Evolutionary conservation across 2,888 invertebrate species (phyloP).

Genomic region (Ashinkailepas kermadecensis): DNA sequence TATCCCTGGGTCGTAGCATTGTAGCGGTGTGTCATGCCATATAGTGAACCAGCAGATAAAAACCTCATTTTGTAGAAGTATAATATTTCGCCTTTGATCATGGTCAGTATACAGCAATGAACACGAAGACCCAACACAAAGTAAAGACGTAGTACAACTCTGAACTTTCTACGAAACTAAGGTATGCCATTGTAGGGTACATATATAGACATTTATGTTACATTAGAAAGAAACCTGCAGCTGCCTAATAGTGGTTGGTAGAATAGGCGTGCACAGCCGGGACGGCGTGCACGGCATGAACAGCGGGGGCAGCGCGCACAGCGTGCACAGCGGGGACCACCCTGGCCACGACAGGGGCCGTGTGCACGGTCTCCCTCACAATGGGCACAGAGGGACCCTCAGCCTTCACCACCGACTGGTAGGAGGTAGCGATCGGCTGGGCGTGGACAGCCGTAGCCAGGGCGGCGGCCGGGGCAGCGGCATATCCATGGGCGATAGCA

Average conservation of each 20-base stretch:
- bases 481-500: background rate
- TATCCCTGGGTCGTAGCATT: no score
- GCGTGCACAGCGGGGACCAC: background rate
- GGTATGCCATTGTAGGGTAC: no score
- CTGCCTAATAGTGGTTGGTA: background rate
- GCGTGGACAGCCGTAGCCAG: background rate
- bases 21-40: no score
- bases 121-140: no score
- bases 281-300: background rate
- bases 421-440: background rate
- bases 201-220: no score
- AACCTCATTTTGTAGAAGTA: no score
- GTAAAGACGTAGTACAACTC: background rate
- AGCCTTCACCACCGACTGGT: background rate
- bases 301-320: background rate
- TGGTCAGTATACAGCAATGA: no score
- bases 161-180: background rate
- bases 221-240: no score
- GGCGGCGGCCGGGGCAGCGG: constrained; percentile 23
- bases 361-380: background rate
- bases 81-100: no score
- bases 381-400: background rate
- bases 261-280: background rate
- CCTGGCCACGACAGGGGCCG: background rate
- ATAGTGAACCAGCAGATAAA: no score